Base-by-base conservation (phyloP, 2,797 vertebrate genomes). In the Syngnathus acus region DNA sequence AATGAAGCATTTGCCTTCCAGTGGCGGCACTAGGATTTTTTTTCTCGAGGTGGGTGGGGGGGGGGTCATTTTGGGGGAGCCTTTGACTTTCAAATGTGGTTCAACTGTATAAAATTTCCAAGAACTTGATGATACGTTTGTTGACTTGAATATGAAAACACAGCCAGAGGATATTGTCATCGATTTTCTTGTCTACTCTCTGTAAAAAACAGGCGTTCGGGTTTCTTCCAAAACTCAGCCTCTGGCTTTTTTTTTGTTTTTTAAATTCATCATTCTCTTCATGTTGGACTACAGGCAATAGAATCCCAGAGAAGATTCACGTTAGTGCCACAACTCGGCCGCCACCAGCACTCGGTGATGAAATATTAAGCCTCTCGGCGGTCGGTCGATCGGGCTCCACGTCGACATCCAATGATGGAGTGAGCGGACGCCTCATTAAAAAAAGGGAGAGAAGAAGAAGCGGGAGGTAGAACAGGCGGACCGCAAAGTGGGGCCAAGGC, bases 401-500 rank as follows among this genome's bases (percentile, higher is more conserved):
- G 60, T 45, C 65, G 59, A 63, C 55, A 57, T 13, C n/a, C 50
- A 65, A 70, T 67, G 51, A 55, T 17, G 23, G 59, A 67, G 50
- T 62, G 19, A 61, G 19, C 17, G 64, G 64, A 59, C 58, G 32
- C 69, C 78, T 82, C 78, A 83, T 86, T 77, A 84, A 86, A 71
- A 66, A 58, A 50, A 58, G 37, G 68, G 42, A 68, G 69, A 60
- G 64, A 37, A 61, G 74, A 43, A 64, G 72, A 66, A 71, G 61
- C 75, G 81, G 87, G 85, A 80, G 78, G 79, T 73, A 72, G 54
- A 32, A 37, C 54, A 57, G 54, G 54, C 13, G 7, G 82, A 87
- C 86, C 87, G 86, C 83, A 79, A 71, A 74, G 70, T 67, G 74
- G 80, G 72, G 65, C 26, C 26, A 57, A 77, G 53, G 65, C 70